Evolutionary conservation across 2,888 invertebrate species (phyloP).

Genomic region (Sepiola atlantica): DNA sequence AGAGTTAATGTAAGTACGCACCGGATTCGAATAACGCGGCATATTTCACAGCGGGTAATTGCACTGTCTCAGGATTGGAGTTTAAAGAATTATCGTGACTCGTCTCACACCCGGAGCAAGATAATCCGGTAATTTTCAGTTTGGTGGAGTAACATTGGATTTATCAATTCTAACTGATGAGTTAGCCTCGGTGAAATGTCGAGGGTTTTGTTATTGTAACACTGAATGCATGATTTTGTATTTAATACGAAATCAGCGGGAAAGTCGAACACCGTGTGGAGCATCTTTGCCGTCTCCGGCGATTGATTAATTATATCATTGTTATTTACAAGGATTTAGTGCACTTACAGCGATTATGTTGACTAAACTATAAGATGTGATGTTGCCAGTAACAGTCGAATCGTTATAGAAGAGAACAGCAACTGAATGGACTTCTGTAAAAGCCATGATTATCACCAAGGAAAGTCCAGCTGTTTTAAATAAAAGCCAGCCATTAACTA

Average conservation of each 20-base stretch:
- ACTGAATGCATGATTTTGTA: background rate
- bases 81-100: background rate
- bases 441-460: background rate
- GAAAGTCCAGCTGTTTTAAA: background rate
- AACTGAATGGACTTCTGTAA: background rate
- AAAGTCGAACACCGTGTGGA: background rate
- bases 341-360: background rate
- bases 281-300: background rate
- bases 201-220: background rate
- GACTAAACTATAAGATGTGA: background rate
- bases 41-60: background rate
- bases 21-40: background rate
- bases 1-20: background rate
- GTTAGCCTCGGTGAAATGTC: constrained; percentile 8
- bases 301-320: background rate
- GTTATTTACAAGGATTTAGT: background rate
- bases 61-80: background rate
- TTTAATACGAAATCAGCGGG: background rate
- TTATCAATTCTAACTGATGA: constrained; percentile 32
- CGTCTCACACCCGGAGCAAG: background rate
- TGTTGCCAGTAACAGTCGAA: background rate
- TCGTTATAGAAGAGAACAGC: background rate
- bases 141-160: background rate
- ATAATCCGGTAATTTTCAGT: constrained; percentile 4
- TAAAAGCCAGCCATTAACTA: background rate